These are phyloP conservation scores for Apodemia mormo DNA, from an alignment of 2,888 invertebrate species.

Conservation along the genomic window DNA sequence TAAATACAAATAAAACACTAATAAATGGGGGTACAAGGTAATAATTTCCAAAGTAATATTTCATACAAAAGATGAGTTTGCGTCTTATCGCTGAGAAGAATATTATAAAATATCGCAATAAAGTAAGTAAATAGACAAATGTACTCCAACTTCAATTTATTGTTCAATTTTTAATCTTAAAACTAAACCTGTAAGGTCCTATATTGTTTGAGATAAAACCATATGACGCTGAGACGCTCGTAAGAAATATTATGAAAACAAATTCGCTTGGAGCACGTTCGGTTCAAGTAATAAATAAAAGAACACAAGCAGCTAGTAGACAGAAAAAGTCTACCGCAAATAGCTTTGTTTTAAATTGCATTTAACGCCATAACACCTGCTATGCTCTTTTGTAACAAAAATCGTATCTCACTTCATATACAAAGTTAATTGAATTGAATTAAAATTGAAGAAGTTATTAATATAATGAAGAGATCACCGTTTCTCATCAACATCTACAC, in stretches of 20 bases:
- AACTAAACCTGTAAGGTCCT: constrained; percentile 42
- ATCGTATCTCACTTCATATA: neutral
- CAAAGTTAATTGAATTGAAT: neutral
- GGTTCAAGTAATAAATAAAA: constrained; percentile 74
- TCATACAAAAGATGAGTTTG: constrained; percentile 63
- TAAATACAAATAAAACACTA: neutral
- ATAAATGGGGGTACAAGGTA: neutral
- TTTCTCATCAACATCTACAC: no score
- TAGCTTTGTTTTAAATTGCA: constrained; percentile 69
- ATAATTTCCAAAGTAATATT: constrained; percentile 52
- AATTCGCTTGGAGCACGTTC: constrained; percentile 79
- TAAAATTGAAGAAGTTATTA: no score
- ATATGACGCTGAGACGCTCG: constrained; percentile 60
- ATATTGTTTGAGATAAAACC: constrained; percentile 42
- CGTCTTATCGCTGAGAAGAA: constrained; percentile 71
- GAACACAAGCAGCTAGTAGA: constrained; percentile 55
- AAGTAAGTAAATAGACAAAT: constrained; percentile 77
- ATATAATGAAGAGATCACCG: no score
- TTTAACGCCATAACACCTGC: constrained; percentile 37
- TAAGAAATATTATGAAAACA: constrained; percentile 80
- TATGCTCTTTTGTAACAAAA: neutral
- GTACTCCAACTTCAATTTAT: constrained; percentile 49
- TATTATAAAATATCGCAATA: constrained; percentile 79
- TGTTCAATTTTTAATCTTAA: constrained; percentile 48
- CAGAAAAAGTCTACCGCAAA: constrained; percentile 58